These are phyloP conservation scores for Liopterus haemorrhoidalis DNA, from an alignment of 2,888 invertebrate genomes.

Conservation along the genomic window DNA sequence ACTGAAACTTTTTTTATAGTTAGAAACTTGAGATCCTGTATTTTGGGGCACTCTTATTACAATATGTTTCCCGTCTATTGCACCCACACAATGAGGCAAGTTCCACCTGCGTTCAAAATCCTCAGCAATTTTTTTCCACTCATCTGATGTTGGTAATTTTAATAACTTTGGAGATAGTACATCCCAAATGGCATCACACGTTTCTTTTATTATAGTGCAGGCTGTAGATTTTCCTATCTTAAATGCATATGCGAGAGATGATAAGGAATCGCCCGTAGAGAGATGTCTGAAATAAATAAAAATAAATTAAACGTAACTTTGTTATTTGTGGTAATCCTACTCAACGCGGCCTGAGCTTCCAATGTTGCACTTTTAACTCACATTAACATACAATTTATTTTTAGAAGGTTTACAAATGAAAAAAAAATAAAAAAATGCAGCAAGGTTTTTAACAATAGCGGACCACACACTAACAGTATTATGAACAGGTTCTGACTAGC, in stretches of 20 bases:
- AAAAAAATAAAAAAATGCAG: no score
- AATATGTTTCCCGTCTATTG: conserved; percentile 36
- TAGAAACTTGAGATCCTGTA: conserved; percentile 35
- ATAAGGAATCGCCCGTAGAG: conserved; percentile 20
- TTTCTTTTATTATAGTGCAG: conserved; percentile 33
- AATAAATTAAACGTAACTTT: no score
- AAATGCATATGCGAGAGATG: conserved; percentile 22
- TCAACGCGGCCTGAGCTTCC: no score
- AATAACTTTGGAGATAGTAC: conserved; percentile 26
- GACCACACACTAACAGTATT: no score
- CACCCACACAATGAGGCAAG: conserved; percentile 33
- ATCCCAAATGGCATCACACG: conserved; percentile 33
- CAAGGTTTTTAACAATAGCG: no score
- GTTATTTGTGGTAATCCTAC: no score
- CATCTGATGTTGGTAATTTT: conserved; percentile 29
- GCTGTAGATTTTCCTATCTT: conserved; percentile 34
- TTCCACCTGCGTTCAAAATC: conserved; percentile 32
- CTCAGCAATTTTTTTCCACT: conserved; percentile 32
- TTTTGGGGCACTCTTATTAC: conserved; percentile 33
- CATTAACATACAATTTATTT: no score
- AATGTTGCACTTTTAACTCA: no score
- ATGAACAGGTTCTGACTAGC: no score
- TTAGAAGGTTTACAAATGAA: no score
- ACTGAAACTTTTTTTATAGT: conserved; percentile 37
- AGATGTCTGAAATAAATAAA: conserved; percentile 25